Base-by-base conservation (phyloP, 2,113 vertebrate species). In the Merops nubicus region DNA sequence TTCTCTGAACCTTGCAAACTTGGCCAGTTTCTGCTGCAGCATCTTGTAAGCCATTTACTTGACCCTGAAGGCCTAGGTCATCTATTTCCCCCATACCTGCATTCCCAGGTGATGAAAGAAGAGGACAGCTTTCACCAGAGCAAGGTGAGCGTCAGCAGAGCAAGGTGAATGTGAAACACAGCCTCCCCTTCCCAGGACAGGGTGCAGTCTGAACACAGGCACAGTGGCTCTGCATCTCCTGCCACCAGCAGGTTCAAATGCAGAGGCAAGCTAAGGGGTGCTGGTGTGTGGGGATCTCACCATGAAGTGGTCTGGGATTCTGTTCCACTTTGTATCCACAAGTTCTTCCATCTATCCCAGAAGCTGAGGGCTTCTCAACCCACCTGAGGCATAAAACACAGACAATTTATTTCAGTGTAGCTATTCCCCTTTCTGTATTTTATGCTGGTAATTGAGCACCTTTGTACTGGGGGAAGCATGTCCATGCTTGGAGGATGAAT, bases 251-350 rank as follows among this genome's bases (percentile, higher is more conserved):
- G 22, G 10, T n/a, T 79, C 88, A 68, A 56, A 72, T 33, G 47
- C 67, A 73, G 23, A 60, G 43, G n/a, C 0, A 2, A 48, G 38
- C 26, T 72, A 36, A 56, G 21, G 51, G 64, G 40, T 65, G 57
- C 33, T 1, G 1, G 4, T 70, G 38, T 0, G 0, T 31, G n/a
- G 8, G 21, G 23, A 20, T 43, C 45, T 64, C 28, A 25, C 8
- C 4, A 4, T 60, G 33, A 79, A 10, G 33, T 19, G 33, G 15
- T 38, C 64, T 6, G 3, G 28, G 48, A 47, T 34, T 45, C 26
- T 75, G 34, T 10, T 78, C 50, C 50, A 29, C 34, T 56, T 63
- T 33, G 15, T 43, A 67, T 54, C 21, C 1, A 2, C 14, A 72
- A 47, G 64, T 12, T 67, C 86, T 81, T 67, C 40, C 51, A 89